Percentiles rank a stretch among this genome's conserved stretches.
Conservation (phyloP, 53 echinoderm and acorn worm genomes). For the Luidia sarsii region DNA sequence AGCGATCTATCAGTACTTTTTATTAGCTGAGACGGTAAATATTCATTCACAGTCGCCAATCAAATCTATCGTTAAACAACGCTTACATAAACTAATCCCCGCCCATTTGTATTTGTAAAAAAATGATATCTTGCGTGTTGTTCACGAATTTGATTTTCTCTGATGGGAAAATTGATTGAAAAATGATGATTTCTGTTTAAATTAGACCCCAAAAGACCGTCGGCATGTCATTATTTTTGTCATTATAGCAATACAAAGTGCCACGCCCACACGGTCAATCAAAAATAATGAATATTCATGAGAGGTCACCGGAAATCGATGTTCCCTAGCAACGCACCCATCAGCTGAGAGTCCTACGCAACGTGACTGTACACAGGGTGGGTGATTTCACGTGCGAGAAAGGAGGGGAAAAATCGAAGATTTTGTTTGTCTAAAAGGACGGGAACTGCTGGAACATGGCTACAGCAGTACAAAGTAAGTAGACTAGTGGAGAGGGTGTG, state of each 20-base stretch:
- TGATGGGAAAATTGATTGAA: too few relatives aligned
- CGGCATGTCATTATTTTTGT: too few relatives aligned
- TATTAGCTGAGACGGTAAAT: too few relatives aligned
- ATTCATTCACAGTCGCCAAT: too few relatives aligned
- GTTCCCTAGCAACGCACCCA: constrained; percentile 7
- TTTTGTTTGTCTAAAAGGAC: constrained; percentile 16
- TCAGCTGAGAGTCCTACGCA: constrained; percentile 15
- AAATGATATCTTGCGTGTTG: too few relatives aligned
- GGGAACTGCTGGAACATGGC: constrained; percentile 13
- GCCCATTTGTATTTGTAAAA: too few relatives aligned
- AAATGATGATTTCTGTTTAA: too few relatives aligned
- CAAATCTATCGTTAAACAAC: too few relatives aligned
- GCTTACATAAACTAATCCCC: too few relatives aligned
- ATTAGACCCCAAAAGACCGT: too few relatives aligned
- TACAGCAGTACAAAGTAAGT: constrained; percentile 47
- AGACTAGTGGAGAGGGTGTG: not conserved
- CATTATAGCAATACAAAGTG: not conserved
- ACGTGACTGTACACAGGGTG: not conserved
- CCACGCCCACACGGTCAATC: not conserved
- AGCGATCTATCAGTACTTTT: too few relatives aligned
- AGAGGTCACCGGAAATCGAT: not conserved
- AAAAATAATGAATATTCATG: constrained; percentile 2
- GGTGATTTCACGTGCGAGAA: not conserved
- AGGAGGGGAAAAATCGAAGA: constrained; percentile 33
- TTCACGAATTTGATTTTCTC: too few relatives aligned